Percentiles rank a stretch among this genome's conserved stretches.
phyloP scores from a whole-genome alignment of 2,113 vertebrate species.

The Amia ocellicauda region DNA sequence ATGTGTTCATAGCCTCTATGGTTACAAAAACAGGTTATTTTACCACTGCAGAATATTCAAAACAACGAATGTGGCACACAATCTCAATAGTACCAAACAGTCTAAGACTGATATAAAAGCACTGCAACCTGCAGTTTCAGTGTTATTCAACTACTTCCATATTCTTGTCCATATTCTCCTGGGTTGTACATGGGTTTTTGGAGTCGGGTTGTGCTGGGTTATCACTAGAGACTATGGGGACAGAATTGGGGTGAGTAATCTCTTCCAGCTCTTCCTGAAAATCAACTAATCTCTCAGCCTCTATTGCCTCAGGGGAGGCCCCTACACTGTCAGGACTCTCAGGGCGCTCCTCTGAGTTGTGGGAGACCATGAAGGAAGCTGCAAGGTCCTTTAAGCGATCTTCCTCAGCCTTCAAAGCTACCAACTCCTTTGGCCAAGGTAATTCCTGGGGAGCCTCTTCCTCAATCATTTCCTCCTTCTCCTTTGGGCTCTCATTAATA shows the following conservation, averaged over 20 bases:
- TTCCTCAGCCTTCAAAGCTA: slow-evolving; percentile 49
- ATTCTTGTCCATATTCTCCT: too few relatives aligned
- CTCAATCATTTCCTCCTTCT: slow-evolving; percentile 24
- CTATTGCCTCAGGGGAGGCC: not conserved
- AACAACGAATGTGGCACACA: too few relatives aligned
- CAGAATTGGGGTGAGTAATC: not conserved
- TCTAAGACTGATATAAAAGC: too few relatives aligned
- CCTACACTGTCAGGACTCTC: slow-evolving; percentile 16
- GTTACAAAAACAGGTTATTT: too few relatives aligned
- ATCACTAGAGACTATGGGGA: not conserved
- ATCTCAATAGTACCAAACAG: too few relatives aligned
- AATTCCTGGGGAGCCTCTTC: slow-evolving; percentile 43
- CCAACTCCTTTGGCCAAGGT: slow-evolving; percentile 51
- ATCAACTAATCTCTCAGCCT: too few relatives aligned
- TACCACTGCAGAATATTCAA: too few relatives aligned
- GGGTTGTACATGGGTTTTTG: too few relatives aligned
- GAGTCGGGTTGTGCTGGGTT: not conserved
- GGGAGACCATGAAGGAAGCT: slow-evolving; percentile 59
- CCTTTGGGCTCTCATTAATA: slow-evolving; percentile 32
- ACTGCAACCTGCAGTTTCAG: too few relatives aligned
- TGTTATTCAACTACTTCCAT: too few relatives aligned
- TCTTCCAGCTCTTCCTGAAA: not conserved
- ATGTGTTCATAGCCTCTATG: too few relatives aligned
- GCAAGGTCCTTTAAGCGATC: slow-evolving; percentile 70
- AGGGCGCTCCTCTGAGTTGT: slow-evolving; percentile 28